A percentile compares a stretch with the other conserved stretches of the same genome.
Conservation (phyloP, 2,888 invertebrate genomes). For the Apotomis betuletana region DNA sequence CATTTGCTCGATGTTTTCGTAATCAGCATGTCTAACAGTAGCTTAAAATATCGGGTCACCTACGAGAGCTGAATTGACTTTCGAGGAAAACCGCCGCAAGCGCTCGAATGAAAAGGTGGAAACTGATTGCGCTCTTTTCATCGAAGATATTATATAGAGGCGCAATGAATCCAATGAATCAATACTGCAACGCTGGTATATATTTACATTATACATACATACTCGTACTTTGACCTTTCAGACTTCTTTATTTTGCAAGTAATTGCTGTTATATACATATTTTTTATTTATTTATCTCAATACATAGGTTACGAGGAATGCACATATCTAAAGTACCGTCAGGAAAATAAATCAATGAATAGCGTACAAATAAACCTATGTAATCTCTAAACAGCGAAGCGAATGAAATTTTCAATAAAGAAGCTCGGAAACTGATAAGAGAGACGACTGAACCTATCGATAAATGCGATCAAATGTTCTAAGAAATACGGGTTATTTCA, state of each 20-base stretch:
- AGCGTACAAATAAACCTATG: neutral
- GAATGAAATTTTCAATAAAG: slow-evolving; percentile 6
- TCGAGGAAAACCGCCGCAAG: slow-evolving; percentile 14
- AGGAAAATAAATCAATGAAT: neutral
- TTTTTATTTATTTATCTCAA: no score
- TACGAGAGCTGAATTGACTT: slow-evolving; percentile 28
- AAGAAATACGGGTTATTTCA: slow-evolving; percentile 1
- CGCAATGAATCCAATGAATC: neutral
- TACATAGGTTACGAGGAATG: neutral
- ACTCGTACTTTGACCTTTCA: no score
- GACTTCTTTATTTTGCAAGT: neutral
- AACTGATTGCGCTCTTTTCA: slow-evolving; percentile 31
- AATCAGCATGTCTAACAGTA: no score
- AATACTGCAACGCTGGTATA: neutral
- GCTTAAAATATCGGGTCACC: slow-evolving; percentile 14
- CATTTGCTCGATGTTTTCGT: no score
- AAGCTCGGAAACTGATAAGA: slow-evolving; percentile 4
- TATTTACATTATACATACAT: neutral
- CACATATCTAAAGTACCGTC: neutral
- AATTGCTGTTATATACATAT: neutral
- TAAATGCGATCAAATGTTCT: slow-evolving; percentile 7
- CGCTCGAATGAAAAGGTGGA: slow-evolving; percentile 24
- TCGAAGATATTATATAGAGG: slow-evolving; percentile 6
- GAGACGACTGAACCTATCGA: slow-evolving; percentile 9
- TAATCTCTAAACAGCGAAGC: neutral